These are phyloP conservation scores for Cacoxenus indagator DNA, from an alignment of 2,888 invertebrate genomes.

Conservation along the genomic window DNA sequence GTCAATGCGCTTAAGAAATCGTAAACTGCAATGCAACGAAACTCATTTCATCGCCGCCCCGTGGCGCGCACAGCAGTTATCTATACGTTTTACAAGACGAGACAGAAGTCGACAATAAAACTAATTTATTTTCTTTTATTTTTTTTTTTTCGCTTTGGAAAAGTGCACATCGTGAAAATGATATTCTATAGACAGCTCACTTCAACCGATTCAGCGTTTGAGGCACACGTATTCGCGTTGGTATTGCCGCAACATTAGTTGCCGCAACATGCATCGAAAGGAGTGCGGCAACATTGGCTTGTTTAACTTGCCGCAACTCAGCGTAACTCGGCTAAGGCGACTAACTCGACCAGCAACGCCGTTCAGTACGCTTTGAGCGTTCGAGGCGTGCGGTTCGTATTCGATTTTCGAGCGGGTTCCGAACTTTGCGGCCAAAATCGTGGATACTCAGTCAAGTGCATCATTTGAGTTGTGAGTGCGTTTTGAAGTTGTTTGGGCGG, in stretches of 20 bases:
- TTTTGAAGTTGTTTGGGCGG: conserved; percentile 34
- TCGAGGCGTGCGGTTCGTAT: conserved; percentile 62
- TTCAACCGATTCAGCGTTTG: not conserved
- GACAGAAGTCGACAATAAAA: not conserved
- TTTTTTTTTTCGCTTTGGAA: not conserved
- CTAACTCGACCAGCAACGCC: conserved; percentile 40
- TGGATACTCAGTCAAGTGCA: conserved; percentile 58
- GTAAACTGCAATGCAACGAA: conserved; percentile 5
- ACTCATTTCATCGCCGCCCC: not conserved
- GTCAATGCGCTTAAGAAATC: conserved; percentile 15
- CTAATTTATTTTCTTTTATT: not conserved
- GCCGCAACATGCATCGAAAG: conserved; percentile 14
- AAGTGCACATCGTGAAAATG: not conserved
- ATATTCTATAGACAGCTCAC: not conserved
- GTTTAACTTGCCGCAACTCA: conserved; percentile 28
- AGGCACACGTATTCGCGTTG: not conserved
- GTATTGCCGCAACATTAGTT: conserved; percentile 11
- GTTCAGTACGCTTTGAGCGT: conserved; percentile 68
- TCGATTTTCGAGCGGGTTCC: not conserved
- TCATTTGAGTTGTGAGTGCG: conserved; percentile 48
- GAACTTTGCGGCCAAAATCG: conserved; percentile 46
- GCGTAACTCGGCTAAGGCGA: conserved; percentile 47
- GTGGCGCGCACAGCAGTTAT: not conserved
- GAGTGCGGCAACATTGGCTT: conserved; percentile 20
- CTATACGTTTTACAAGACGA: not conserved